These are phyloP conservation scores for Papilio glaucus DNA, from an alignment of 1,140 invertebrate species.

Conservation along the genomic window DNA sequence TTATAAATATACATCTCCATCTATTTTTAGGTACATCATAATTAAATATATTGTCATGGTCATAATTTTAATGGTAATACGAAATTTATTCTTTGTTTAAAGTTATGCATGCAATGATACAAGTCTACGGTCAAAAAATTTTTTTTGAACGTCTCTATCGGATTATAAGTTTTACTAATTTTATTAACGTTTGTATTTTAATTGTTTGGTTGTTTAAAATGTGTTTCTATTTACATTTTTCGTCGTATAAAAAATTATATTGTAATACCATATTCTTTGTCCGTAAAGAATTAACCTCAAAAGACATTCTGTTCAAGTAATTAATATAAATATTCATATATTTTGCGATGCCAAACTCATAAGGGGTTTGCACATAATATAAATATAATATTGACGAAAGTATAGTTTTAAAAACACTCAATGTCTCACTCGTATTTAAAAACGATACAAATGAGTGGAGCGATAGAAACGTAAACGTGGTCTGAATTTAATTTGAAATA, in stretches of 20 bases:
- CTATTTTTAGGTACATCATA: background rate
- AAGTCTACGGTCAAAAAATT: background rate
- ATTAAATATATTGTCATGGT: conserved; percentile 4
- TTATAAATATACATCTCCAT: conserved; percentile 16
- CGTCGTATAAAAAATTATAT: background rate
- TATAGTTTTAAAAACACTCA: conserved; percentile 25
- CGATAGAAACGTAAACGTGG: conserved; percentile 13
- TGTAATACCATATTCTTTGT: background rate
- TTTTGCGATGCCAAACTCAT: background rate
- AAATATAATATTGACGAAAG: background rate
- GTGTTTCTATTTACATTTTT: background rate
- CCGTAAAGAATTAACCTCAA: background rate
- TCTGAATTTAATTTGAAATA: conserved; percentile 4
- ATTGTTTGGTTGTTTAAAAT: background rate
- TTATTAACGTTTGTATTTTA: background rate
- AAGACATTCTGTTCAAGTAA: background rate
- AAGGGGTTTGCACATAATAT: background rate
- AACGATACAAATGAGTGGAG: background rate
- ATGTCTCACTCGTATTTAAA: conserved; percentile 4
- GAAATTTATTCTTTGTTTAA: background rate
- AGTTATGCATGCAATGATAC: background rate
- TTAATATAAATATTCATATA: background rate
- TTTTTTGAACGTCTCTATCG: background rate
- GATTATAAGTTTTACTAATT: background rate
- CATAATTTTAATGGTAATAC: background rate